Base-by-base conservation (phyloP, 1,140 invertebrate species). In the Pachyrhynchus sulphureomaculatus region DNA sequence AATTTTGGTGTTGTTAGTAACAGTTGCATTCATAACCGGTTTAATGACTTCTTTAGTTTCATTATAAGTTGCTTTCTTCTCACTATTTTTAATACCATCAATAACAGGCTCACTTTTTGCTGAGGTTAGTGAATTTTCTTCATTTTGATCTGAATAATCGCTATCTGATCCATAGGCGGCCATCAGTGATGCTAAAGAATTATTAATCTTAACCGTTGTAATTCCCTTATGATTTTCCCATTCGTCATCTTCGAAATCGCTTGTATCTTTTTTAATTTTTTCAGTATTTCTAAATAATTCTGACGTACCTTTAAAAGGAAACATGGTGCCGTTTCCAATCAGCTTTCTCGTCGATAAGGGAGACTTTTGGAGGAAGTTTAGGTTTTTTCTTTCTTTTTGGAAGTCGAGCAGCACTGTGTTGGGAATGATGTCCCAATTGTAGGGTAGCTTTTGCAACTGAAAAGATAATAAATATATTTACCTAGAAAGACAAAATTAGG, bases 81-180 rank as follows among this genome's bases (percentile, higher is more conserved):
- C 17, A 15, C n/a, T 18, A n/a, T 24, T 47, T n/a, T n/a, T n/a
- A n/a, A n/a, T n/a, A n/a, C n/a, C n/a, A n/a, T n/a, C n/a, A 47
- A 10, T 26, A 6, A 1, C 21, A 26, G 10, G n/a, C 8, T 2
- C 13, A 24, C 13, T 55, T 65, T 44, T 29, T 48, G 39, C 12
- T 13, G 44, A 26, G 41, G 44, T 67, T 52, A 53, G 13, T 41
- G n/a, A 20, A 10, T 5, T 17, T 10, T 24, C 26, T 9, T 21
- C 36, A 1, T 39, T 34, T 4, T 67, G 41, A 48, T 65, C 18
- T n/a, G n/a, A n/a, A n/a, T n/a, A n/a, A 37, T 74, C 71, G 49
- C 81, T 79, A 72, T 79, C 79, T 29, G 79, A 80, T 36, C 74
- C 76, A 76, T 84, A 84, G 52, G 79, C 75, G 63, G 74, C 76